Evolutionary conservation across 30 jellyfish, hydroid and myxozoan species (phyloP).

Genomic region (Turritopsis dohrnii): DNA sequence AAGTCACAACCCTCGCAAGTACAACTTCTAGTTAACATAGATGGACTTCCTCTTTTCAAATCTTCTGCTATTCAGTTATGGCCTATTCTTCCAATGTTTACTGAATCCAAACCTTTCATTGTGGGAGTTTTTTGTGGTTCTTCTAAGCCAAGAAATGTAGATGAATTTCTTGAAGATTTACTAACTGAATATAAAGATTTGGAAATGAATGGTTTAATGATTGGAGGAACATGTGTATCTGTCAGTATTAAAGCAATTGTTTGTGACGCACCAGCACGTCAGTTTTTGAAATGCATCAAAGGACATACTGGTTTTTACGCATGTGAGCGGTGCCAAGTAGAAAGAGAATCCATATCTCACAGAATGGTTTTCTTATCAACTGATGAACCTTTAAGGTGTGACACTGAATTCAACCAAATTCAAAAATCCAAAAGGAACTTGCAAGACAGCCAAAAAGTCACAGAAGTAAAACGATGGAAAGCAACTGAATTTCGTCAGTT

Average conservation of each 20-base stretch:
- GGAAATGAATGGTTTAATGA: neutral
- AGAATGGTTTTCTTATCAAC: neutral
- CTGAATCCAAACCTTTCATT: neutral
- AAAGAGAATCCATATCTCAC: conserved; percentile 12
- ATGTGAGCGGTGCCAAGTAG: conserved; percentile 50
- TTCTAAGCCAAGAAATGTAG: neutral
- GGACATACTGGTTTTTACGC: conserved; percentile 41
- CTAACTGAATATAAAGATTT: conserved; percentile 11
- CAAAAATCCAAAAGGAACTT: too few relatives aligned
- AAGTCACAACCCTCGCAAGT: neutral
- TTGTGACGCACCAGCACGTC: conserved; percentile 55
- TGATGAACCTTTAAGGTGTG: neutral
- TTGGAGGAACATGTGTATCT: neutral
- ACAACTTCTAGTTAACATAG: neutral
- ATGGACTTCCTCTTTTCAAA: too few relatives aligned
- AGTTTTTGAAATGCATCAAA: conserved; percentile 29
- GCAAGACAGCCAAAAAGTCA: too few relatives aligned
- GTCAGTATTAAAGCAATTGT: neutral
- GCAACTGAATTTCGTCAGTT: too few relatives aligned
- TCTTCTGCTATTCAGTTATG: too few relatives aligned
- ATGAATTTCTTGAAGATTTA: conserved; percentile 26
- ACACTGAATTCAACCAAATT: conserved; percentile 5
- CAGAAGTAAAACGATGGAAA: too few relatives aligned
- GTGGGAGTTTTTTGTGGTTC: neutral
- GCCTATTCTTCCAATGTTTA: conserved; percentile 37